Conservation (phyloP, 2,113 vertebrate species). For the Gobiocypris rarus region DNA sequence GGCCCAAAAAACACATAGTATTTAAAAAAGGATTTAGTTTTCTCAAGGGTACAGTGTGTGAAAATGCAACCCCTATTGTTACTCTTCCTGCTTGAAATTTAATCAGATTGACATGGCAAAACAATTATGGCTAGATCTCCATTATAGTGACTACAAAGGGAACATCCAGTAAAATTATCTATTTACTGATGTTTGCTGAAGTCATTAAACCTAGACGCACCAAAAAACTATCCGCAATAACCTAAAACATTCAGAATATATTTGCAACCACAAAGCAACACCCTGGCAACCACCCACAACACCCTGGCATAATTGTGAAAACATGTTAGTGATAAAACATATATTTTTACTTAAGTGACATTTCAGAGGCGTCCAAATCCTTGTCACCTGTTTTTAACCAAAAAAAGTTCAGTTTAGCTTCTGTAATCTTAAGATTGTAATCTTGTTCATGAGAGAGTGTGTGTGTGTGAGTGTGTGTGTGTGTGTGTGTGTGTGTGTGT, state of each 20-base stretch:
- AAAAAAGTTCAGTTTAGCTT: not conserved
- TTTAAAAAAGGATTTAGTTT: too few species aligned
- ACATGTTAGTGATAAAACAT: not conserved
- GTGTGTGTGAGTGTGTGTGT: not conserved
- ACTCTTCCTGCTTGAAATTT: not conserved
- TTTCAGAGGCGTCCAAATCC: not conserved
- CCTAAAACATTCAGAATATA: not conserved
- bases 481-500: conserved; percentile 8
- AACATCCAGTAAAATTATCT: too few species aligned
- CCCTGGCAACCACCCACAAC: not conserved
- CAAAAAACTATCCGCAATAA: not conserved
- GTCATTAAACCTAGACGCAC: not conserved
- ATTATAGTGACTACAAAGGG: not conserved
- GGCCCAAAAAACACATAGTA: too few species aligned
- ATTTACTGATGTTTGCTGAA: not conserved
- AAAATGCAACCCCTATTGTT: too few species aligned
- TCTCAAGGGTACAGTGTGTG: too few species aligned
- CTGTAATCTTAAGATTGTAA: not conserved
- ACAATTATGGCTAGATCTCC: not conserved
- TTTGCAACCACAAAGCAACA: not conserved
- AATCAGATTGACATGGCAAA: not conserved
- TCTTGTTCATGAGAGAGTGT: too few species aligned
- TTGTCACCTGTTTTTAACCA: not conserved
- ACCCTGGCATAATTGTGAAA: not conserved
- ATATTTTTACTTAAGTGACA: too few species aligned